phyloP scores from a whole-genome alignment of 2,888 invertebrate species.

The Drosophila histrio region DNA sequence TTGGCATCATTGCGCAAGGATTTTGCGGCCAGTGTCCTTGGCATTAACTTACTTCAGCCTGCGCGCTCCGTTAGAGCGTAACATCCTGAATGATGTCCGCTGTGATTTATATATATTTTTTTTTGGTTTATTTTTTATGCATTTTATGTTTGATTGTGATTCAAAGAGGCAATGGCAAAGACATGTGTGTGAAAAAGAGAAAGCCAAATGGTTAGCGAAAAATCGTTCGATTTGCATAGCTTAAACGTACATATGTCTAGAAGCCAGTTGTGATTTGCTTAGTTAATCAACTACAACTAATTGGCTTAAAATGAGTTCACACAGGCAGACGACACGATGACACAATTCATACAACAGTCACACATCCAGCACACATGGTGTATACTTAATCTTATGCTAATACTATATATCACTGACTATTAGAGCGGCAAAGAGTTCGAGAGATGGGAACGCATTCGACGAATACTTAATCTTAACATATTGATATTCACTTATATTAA shows the following conservation, averaged over 20 bases:
- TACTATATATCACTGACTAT: too few relatives aligned
- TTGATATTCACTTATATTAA: too few relatives aligned
- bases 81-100: slow-evolving; percentile 84
- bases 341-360: neutral
- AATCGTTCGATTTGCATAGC: slow-evolving; percentile 40
- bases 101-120: slow-evolving; percentile 33
- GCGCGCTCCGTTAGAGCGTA: slow-evolving; percentile 84
- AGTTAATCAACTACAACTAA: slow-evolving; percentile 41
- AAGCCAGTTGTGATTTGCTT: slow-evolving; percentile 12
- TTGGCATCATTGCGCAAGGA: slow-evolving; percentile 34
- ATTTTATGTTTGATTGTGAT: slow-evolving; percentile 22
- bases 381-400: slow-evolving; percentile 16
- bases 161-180: slow-evolving; percentile 38
- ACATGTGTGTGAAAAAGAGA: slow-evolving; percentile 54
- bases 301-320: slow-evolving; percentile 38
- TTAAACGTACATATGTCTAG: slow-evolving; percentile 36
- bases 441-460: too few relatives aligned
- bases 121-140: slow-evolving; percentile 14
- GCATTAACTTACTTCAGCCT: slow-evolving; percentile 82
- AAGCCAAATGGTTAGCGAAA: slow-evolving; percentile 61
- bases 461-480: too few relatives aligned
- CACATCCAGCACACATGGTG: neutral
- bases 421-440: too few relatives aligned
- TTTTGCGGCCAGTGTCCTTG: slow-evolving; percentile 28
- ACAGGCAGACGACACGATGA: neutral